Evolutionary conservation across 2,797 vertebrate genomes (phyloP), one percentile per base, ranked within the genome.

Genomic region (Galagoides demidoff): DNA sequence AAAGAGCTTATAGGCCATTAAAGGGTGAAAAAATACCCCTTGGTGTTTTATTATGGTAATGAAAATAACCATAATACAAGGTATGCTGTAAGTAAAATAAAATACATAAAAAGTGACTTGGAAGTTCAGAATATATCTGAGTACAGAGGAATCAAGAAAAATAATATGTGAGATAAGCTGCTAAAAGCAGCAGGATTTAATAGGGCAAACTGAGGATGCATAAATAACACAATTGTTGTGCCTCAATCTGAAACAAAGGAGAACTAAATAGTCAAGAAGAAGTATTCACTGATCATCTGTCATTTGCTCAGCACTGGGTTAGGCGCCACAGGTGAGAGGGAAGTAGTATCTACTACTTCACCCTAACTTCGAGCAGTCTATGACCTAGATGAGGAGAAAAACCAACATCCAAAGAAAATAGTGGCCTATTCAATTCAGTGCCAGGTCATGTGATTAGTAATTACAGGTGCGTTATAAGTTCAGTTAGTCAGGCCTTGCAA

Each of bases 121-220:
- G 31, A 93, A 90, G 34, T 92, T 96, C 29, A 92, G 92, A 92
- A 73, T 45, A 81, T 7, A 83, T 68, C 27, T 31, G 11, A 82
- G 3, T 85, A 22, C 12, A 25, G 27, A 78, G 29, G 34, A 87
- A 66, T 77, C n/a, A 25, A 25, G 37, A 71, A 90, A 92, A 90
- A 49, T 19, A 55, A 23, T 27, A 43, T 0, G 0, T 55, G 39
- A 14, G 19, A 64, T 52, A 74, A 94, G 49, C n/a, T 59, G 43
- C 89, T 61, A 59, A 20, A 66, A 20, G 14, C 6, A 86, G 16
- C 6, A 86, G 16, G n/a, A 27, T 17, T 95, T 61, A 34, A 29
- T 1, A 79, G 27, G 57, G 61, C 57, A 81, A 76, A 83, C 22
- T 27, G 37, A 81, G 37, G 7, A 63, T 22, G n/a, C 45, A 13